Base-by-base conservation (phyloP, 2,797 vertebrate species). In the Gouania willdenowi region DNA sequence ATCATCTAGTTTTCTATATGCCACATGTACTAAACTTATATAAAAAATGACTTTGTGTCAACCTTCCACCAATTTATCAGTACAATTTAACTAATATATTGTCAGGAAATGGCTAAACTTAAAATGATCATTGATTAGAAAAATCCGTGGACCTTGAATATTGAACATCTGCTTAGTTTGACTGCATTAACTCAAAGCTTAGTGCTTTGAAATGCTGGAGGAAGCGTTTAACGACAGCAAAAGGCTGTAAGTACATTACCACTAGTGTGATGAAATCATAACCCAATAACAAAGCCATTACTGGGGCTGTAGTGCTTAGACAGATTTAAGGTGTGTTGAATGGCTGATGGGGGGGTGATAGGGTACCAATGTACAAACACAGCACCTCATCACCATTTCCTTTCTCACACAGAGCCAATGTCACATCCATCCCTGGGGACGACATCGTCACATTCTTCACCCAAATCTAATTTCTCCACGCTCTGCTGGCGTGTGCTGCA, bases 401-500 rank as follows among this genome's bases (percentile, higher is more conserved):
- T 76, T n/a, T 48, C 41, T 75, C 75, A 65, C 77, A 78, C 62
- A 56, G 44, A 79, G 52, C 68, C 71, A 79, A 68, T 77, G 75
- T 71, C 63, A 72, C 75, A 77, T 83, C 66, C 67, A 65, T 79
- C 79, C 78, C 66, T 46, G 47, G 79, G 71, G 77, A 78, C 26
- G 62, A 66, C 70, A 77, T 71, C 65, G 51, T 77, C 66, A 71
- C 69, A 83, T 85, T 77, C 68, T 67, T 84, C 81, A 76, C 83
- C 77, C 67, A 81, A 83, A 84, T 85, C 72, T 80, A 86, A 83
- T 85, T 83, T 78, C 67, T 66, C 61, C 62, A 64, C 41, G 30
- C 51, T 83, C 79, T 83, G 79, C 73, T 66, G 73, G 74, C 83
- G 71, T 75, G 57, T 44, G 68, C 65, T 53, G 66, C 60, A 50